Percentiles rank a stretch among this genome's conserved stretches.
These are phyloP conservation scores for Sepiola atlantica DNA, from an alignment of 2,888 invertebrate species.

Conservation along the genomic window DNA sequence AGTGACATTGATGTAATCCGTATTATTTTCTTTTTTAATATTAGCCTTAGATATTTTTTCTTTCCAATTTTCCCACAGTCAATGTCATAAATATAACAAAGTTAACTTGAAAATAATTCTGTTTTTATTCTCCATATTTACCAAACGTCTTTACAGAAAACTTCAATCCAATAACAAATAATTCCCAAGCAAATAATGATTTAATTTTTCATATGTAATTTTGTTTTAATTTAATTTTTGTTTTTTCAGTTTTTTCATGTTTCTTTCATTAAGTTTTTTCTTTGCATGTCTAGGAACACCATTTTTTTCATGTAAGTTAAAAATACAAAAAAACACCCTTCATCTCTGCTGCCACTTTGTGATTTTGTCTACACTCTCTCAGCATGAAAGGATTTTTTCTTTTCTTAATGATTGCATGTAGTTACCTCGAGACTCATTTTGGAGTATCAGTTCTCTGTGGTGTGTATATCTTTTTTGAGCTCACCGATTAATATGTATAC, in stretches of 20 bases:
- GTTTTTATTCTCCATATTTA: neutral
- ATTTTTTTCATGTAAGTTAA: neutral
- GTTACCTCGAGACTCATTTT: neutral
- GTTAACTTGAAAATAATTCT: neutral
- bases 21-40: neutral
- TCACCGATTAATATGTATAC: neutral
- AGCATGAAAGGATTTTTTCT: neutral
- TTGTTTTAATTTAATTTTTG: neutral
- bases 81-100: neutral
- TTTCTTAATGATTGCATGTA: neutral
- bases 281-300: conserved; percentile 22
- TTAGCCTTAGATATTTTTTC: neutral
- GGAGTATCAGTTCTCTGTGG: neutral
- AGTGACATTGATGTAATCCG: neutral
- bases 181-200: neutral
- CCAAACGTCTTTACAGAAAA: no score
- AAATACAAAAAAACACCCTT: neutral
- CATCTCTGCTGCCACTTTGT: neutral
- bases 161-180: neutral
- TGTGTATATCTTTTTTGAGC: neutral
- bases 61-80: neutral
- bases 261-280: neutral
- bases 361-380: neutral
- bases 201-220: neutral
- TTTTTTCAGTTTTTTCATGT: neutral